These are phyloP conservation scores for Entomobrya multifasciata DNA, from an alignment of 2,888 invertebrate species.

Conservation along the genomic window DNA sequence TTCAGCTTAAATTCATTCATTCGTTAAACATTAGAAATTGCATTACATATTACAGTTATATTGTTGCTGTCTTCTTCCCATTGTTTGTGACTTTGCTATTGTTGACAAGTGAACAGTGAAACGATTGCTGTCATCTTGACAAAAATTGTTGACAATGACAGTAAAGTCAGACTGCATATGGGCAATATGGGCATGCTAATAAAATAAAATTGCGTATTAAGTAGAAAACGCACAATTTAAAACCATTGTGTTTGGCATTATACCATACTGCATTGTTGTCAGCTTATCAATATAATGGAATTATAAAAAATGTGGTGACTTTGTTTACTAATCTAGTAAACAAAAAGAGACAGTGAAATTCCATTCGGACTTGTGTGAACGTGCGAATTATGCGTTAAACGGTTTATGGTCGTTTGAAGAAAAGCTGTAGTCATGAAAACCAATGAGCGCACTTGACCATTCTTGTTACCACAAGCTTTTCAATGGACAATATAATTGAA, in stretches of 20 bases:
- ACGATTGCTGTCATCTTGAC: not conserved
- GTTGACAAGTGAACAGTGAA: not conserved
- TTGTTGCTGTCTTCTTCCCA: not conserved
- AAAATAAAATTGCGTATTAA: not conserved
- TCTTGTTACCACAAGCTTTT: no score
- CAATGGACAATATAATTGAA: no score
- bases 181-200: no score
- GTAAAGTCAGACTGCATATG: not conserved
- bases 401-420: no score
- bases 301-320: not conserved
- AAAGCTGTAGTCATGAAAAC: no score
- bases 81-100: not conserved
- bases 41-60: slow-evolving; percentile 5
- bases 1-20: not conserved
- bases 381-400: no score
- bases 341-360: not conserved
- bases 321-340: not conserved
- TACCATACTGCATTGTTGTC: not conserved
- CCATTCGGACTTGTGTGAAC: no score
- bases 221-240: not conserved
- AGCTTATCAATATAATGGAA: not conserved
- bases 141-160: slow-evolving; percentile 12
- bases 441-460: no score
- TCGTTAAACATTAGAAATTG: not conserved
- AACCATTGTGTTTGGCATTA: not conserved